These are phyloP conservation scores for Sinella curviseta DNA, from an alignment of 1,140 invertebrate species.

Conservation along the genomic window DNA sequence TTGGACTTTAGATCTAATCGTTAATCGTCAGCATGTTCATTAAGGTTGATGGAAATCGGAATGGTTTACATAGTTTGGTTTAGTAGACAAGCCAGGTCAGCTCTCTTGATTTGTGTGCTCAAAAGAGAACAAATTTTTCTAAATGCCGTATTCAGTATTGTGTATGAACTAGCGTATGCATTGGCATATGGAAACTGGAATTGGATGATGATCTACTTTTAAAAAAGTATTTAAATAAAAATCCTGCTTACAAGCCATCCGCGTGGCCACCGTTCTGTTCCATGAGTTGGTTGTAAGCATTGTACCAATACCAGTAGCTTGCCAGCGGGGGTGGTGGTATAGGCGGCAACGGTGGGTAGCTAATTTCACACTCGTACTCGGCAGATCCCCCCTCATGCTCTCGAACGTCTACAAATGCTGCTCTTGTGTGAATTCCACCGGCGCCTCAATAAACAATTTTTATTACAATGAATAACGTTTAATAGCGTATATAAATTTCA, in stretches of 20 bases:
- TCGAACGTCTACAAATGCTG: conserved; percentile 41
- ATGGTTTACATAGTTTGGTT: too few relatives aligned
- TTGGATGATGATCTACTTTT: too few relatives aligned
- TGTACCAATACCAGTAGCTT: conserved; percentile 43
- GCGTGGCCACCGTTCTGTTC: neutral
- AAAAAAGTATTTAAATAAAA: neutral
- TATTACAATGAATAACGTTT: neutral
- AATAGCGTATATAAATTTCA: neutral
- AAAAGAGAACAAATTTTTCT: too few relatives aligned
- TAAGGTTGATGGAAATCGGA: too few relatives aligned
- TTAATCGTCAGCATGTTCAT: too few relatives aligned
- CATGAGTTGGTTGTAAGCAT: conserved; percentile 41
- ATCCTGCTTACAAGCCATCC: neutral
- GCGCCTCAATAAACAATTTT: conserved; percentile 23
- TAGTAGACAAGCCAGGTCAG: too few relatives aligned
- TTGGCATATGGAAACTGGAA: too few relatives aligned
- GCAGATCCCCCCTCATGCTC: neutral
- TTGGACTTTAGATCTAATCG: too few relatives aligned
- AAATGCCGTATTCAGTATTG: too few relatives aligned
- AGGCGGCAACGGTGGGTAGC: conserved; percentile 32
- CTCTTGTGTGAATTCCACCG: neutral
- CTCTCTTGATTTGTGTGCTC: too few relatives aligned
- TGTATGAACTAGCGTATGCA: too few relatives aligned
- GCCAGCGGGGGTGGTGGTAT: conserved; percentile 34
- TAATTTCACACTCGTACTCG: conserved; percentile 40